These are phyloP conservation scores for Hybos culiciformis DNA, from an alignment of 2,888 invertebrate genomes.

Conservation along the genomic window DNA sequence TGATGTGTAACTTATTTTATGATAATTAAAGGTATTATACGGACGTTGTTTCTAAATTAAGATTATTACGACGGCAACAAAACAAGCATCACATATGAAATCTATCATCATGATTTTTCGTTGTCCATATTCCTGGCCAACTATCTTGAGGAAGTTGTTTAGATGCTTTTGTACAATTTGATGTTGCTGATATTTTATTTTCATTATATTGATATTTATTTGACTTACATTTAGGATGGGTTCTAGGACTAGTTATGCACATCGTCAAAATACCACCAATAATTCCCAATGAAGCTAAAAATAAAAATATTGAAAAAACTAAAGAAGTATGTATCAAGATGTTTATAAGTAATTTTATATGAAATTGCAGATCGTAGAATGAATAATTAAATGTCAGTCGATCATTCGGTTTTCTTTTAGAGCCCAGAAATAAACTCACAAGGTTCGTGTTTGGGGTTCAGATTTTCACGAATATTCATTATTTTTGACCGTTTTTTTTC, in stretches of 20 bases:
- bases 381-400: too few relatives aligned
- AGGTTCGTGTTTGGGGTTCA: too few relatives aligned
- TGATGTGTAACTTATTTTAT: background rate
- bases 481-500: too few relatives aligned
- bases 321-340: too few relatives aligned
- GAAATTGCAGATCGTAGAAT: too few relatives aligned
- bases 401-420: too few relatives aligned
- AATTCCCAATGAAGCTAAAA: conserved; percentile 29
- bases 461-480: too few relatives aligned
- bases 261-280: conserved; percentile 29
- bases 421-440: too few relatives aligned
- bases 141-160: conserved; percentile 35
- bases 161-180: conserved; percentile 47
- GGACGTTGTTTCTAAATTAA: too few relatives aligned
- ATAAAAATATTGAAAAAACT: too few relatives aligned
- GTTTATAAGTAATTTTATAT: too few relatives aligned
- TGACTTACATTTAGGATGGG: conserved; percentile 23
- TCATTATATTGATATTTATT: conserved; percentile 18
- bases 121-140: conserved; percentile 35
- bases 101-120: conserved; percentile 27
- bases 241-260: conserved; percentile 32
- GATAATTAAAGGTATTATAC: background rate
- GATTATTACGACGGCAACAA: background rate
- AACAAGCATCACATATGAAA: conserved; percentile 5
- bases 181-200: conserved; percentile 52